A percentile compares a stretch with the other conserved stretches of the same genome.
Conservation (phyloP, 1,140 invertebrate genomes). For the Drosophila takahashii region DNA sequence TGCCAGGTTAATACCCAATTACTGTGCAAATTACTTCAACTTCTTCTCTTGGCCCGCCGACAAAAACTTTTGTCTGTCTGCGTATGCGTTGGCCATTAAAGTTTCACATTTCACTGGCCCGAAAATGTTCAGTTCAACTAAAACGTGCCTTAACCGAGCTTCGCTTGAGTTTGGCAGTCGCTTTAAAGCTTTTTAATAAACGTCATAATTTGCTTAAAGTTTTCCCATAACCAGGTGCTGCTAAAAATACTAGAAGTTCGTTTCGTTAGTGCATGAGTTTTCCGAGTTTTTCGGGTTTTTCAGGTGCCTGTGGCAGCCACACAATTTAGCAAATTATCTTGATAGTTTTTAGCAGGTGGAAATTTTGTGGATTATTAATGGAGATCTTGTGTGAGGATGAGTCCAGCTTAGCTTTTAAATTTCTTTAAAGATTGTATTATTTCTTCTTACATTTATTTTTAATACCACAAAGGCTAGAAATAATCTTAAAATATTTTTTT, state of each 20-base stretch:
- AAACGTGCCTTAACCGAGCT: slow-evolving; percentile 36
- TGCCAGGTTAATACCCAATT: slow-evolving; percentile 81
- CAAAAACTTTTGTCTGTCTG: slow-evolving; percentile 51
- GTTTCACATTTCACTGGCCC: slow-evolving; percentile 57
- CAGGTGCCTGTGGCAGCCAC: slow-evolving; percentile 37
- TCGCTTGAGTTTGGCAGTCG: not conserved
- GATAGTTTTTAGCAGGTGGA: slow-evolving; percentile 54
- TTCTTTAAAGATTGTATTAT: not conserved
- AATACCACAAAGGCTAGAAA: too few relatives aligned
- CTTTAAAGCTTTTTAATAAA: slow-evolving; percentile 80
- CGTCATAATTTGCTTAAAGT: slow-evolving; percentile 80
- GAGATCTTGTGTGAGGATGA: slow-evolving; percentile 28
- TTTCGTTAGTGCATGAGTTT: slow-evolving; percentile 4
- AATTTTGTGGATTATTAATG: slow-evolving; percentile 44
- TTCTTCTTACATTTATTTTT: too few relatives aligned
- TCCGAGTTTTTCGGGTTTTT: slow-evolving; percentile 9
- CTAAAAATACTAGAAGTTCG: slow-evolving; percentile 30
- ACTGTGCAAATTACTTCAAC: slow-evolving; percentile 83
- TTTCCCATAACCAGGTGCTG: slow-evolving; percentile 62
- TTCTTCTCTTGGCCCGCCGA: slow-evolving; percentile 37
- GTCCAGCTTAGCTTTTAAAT: not conserved
- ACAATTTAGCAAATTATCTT: slow-evolving; percentile 69
- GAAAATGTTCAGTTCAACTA: slow-evolving; percentile 4
- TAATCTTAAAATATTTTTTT: too few relatives aligned
- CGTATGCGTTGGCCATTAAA: slow-evolving; percentile 54